Percentiles rank a stretch among this genome's conserved stretches.
Evolutionary conservation across 2,113 vertebrate species (phyloP).

Genomic region (Dasyurus viverrinus): DNA sequence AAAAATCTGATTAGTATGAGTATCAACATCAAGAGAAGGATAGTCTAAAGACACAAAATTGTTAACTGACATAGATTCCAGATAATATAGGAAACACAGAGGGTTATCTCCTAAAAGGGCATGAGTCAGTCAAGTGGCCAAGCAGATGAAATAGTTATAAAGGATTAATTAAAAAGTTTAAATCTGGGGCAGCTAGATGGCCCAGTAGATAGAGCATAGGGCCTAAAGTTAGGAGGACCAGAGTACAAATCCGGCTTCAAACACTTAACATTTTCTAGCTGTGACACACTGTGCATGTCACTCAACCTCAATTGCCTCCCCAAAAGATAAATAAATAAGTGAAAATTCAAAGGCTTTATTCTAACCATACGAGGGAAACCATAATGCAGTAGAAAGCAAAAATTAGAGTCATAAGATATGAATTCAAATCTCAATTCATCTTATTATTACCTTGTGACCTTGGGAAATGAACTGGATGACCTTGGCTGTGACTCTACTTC

Average conservation of each 20-base stretch:
- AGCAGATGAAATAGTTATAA: background rate
- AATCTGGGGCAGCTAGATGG: background rate
- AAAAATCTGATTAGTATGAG: background rate
- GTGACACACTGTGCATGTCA: no score
- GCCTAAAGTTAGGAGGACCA: no score
- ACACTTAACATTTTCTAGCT: no score
- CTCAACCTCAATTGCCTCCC: no score
- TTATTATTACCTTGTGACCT: background rate
- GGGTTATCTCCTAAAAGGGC: background rate
- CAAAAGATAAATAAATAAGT: no score
- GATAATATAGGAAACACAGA: background rate
- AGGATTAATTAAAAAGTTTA: background rate
- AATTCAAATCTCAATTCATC: background rate
- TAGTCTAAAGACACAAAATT: background rate
- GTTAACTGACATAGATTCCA: background rate
- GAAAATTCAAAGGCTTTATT: background rate
- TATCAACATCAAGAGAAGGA: background rate
- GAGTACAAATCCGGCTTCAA: no score
- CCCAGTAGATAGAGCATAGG: no score
- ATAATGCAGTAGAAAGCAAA: background rate
- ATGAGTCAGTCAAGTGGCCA: background rate
- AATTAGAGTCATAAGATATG: background rate
- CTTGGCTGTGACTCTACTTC: background rate
- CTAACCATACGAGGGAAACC: background rate
- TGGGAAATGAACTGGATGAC: background rate